Evolutionary conservation across 2,113 vertebrate species (phyloP).

Genomic region (Urocolius indicus): DNA sequence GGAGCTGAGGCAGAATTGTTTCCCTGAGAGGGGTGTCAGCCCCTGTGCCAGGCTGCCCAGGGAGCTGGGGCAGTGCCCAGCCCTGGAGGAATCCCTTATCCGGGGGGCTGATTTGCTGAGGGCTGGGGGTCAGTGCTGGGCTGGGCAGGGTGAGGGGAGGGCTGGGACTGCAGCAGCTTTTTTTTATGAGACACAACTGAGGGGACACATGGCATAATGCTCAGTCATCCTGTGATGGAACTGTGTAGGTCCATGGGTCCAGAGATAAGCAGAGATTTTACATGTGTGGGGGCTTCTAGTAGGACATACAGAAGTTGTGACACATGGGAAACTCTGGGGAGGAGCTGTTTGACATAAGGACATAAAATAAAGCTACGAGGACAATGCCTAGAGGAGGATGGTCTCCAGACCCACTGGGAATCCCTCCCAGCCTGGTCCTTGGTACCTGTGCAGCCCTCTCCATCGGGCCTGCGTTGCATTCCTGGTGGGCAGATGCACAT

Average conservation of each 20-base stretch:
- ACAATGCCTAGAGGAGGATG: not conserved
- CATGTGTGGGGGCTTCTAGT: not conserved
- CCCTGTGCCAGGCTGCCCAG: no score
- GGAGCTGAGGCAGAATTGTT: no score
- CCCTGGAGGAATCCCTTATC: no score
- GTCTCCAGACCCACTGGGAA: not conserved
- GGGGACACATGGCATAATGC: not conserved
- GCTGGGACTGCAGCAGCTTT: no score
- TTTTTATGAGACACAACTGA: not conserved
- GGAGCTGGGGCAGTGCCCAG: no score
- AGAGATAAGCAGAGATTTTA: not conserved
- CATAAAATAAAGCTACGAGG: not conserved
- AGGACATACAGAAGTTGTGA: not conserved
- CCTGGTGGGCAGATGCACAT: slow-evolving; percentile 90
- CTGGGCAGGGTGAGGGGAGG: no score
- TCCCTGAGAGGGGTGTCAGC: no score
- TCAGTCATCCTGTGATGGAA: not conserved
- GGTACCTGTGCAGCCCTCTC: slow-evolving; percentile 93
- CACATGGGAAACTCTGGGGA: not conserved
- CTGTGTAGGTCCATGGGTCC: not conserved
- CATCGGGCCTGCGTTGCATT: slow-evolving; percentile 84
- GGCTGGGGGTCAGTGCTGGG: no score
- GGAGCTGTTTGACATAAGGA: not conserved
- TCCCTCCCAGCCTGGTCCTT: no score
- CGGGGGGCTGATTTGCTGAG: no score